A percentile compares a stretch with the other conserved stretches of the same genome.
Evolutionary conservation across 2,888 invertebrate genomes (phyloP).

Genomic region (Hypomecis punctinalis): DNA sequence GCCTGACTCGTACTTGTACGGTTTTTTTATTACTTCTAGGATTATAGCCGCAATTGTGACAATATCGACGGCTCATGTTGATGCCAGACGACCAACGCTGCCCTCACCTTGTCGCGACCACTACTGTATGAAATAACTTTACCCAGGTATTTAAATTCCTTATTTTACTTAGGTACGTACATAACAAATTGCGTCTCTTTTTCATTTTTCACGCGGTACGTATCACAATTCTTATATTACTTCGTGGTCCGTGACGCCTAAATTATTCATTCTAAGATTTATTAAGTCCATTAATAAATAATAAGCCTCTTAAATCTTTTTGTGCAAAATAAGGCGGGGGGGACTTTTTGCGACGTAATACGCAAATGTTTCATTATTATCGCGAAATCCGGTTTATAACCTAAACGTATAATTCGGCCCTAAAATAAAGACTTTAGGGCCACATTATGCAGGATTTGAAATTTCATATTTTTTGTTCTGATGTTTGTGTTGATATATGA

Average conservation of each 20-base stretch:
- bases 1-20: no score
- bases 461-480: background rate
- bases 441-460: slow-evolving; percentile 9
- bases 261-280: slow-evolving; percentile 43
- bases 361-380: slow-evolving; percentile 33
- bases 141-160: slow-evolving; percentile 16
- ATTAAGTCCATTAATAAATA: slow-evolving; percentile 46
- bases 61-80: no score
- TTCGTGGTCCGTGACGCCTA: slow-evolving; percentile 19
- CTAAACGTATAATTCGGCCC: background rate
- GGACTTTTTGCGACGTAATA: slow-evolving; percentile 27
- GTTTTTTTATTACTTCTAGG: no score
- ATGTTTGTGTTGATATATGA: no score
- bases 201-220: slow-evolving; percentile 24
- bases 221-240: slow-evolving; percentile 31
- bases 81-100: no score
- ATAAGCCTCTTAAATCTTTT: slow-evolving; percentile 44
- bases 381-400: slow-evolving; percentile 35
- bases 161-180: slow-evolving; percentile 24
- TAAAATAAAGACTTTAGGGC: slow-evolving; percentile 5
- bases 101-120: no score
- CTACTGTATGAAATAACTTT: background rate
- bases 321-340: slow-evolving; percentile 31
- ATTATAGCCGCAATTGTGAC: no score
- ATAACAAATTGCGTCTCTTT: slow-evolving; percentile 18